Percentiles rank a stretch among this genome's conserved stretches.
Conservation (phyloP, 2,113 vertebrate species). For the Hemichromis elongatus region DNA sequence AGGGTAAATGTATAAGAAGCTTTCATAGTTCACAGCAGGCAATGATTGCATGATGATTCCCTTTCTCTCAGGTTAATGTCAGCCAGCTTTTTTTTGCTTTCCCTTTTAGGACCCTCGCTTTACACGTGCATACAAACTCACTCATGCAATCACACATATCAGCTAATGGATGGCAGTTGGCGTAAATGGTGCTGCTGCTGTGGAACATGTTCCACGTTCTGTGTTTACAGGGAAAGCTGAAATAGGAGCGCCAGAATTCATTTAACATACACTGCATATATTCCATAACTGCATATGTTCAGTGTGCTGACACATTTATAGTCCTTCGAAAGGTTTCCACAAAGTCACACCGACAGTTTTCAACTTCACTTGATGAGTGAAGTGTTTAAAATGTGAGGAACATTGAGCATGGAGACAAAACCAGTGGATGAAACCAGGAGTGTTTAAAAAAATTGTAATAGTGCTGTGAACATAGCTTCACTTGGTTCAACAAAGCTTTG, state of each 20-base stretch:
- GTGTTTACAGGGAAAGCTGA: background rate
- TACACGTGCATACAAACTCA: background rate
- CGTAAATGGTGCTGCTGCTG: background rate
- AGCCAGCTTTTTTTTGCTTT: background rate
- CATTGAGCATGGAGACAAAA: background rate
- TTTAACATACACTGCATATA: background rate
- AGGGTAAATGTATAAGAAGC: background rate
- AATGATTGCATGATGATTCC: background rate
- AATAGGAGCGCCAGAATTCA: too few relatives aligned
- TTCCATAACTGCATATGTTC: background rate
- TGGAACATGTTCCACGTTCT: background rate
- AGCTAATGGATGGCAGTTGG: background rate
- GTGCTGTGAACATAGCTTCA: background rate
- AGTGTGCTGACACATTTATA: background rate
- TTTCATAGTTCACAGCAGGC: conserved; percentile 6
- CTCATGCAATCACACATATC: background rate
- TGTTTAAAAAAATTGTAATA: rapidly evolving
- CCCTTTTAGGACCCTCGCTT: background rate
- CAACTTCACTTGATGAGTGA: background rate
- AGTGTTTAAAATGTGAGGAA: background rate
- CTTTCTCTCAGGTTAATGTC: conserved; percentile 15
- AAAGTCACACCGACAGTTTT: background rate
- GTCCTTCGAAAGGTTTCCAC: background rate
- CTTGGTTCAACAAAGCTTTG: background rate
- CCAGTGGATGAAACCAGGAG: background rate